phyloP scores from a whole-genome alignment of 2,888 invertebrate genomes.

The Tetropium fuscum region DNA sequence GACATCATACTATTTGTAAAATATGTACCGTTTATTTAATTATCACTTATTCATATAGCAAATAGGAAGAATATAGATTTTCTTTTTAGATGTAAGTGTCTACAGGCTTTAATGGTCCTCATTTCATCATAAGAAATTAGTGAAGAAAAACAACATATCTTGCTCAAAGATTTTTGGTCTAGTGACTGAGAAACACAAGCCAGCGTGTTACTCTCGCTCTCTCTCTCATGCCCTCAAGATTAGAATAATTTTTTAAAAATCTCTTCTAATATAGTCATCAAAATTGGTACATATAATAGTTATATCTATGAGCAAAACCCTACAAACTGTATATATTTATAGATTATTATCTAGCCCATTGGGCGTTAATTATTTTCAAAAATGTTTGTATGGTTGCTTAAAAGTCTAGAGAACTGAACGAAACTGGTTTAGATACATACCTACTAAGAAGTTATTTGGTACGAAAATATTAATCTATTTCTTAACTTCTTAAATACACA shows the following conservation, averaged over 20 bases:
- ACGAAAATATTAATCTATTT: slow-evolving; percentile 49
- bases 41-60: slow-evolving; percentile 55
- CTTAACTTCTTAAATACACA: slow-evolving; percentile 49
- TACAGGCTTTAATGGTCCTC: slow-evolving; percentile 49
- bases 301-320: slow-evolving; percentile 27
- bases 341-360: slow-evolving; percentile 30
- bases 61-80: slow-evolving; percentile 62
- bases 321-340: slow-evolving; percentile 6
- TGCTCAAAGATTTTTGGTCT: slow-evolving; percentile 26
- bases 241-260: too few species aligned
- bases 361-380: too few species aligned
- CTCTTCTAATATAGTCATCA: too few species aligned
- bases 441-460: slow-evolving; percentile 45
- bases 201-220: too few species aligned
- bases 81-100: slow-evolving; percentile 34
- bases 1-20: slow-evolving; percentile 50
- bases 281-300: too few species aligned
- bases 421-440: slow-evolving; percentile 17
- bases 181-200: too few species aligned
- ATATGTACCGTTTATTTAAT: slow-evolving; percentile 46
- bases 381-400: too few species aligned
- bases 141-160: slow-evolving; percentile 15
- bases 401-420: slow-evolving; percentile 8
- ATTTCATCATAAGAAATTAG: slow-evolving; percentile 31
- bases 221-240: too few species aligned